Base-by-base conservation (phyloP, 1,140 invertebrate species). In the Tenebrio molitor region DNA sequence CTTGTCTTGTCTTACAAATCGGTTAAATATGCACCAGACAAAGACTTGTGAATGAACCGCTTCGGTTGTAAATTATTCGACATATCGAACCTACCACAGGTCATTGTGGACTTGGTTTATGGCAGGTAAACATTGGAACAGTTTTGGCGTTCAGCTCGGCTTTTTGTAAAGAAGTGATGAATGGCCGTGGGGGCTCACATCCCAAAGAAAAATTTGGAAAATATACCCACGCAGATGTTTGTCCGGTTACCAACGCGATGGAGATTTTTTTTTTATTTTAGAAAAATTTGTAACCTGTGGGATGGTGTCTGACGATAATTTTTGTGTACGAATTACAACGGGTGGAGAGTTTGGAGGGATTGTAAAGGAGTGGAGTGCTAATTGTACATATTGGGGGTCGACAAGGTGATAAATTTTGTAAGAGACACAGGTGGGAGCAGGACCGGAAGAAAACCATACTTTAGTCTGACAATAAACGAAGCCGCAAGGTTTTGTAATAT, bases 391-490 rank as follows among this genome's bases (percentile, higher is more conserved):
- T n/a, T n/a, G n/a, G 44, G 19, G 50, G 50, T 58, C 50, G 50
- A 58, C 50, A 58, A 58, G 50, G 50, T 58, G 50, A 58, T 58
- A 58, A 58, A 58, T 58, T 58, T 58, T 29, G 21, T n/a, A 12
- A 58, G 33, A 58, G 50, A 58, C 50, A 58, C 50, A 58, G 50
- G 50, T 58, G 50, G 50, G 50, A 58, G 23, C 50, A 67, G 42
- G 71, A 42, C 72, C 67, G 75, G 70, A 74, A 72, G 73, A 76
- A 76, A 75, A 74, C 74, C 67, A 76, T 75, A 76, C 68, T 75
- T 76, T 70, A 74, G 72, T 76, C 44, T 76, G 74, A 77, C 74
- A 77, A 72, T 72, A 74, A 77, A 78, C 70, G 76, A 72, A 53
- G 76, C 74, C 74, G 74, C 72, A 73, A 65, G 46, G 74, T 77